A percentile compares a stretch with the other conserved stretches of the same genome.
Evolutionary conservation across 1,140 invertebrate species (phyloP).

Genomic region (Meloidogyne floridensis): DNA sequence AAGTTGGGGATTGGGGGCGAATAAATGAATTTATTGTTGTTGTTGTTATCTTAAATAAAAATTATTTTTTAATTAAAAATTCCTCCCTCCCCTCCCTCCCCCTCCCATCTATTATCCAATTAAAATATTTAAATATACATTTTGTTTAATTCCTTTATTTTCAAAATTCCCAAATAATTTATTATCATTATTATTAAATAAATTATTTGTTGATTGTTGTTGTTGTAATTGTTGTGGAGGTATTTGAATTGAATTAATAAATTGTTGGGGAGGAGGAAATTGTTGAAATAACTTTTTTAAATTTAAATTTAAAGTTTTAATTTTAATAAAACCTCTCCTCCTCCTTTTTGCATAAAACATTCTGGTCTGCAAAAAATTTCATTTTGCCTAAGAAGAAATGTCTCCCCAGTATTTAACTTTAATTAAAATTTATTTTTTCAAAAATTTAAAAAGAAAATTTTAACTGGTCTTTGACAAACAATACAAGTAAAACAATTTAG

Average conservation of each 20-base stretch:
- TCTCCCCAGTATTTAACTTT: conserved; percentile 29
- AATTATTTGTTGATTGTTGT: neutral
- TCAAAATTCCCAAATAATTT: conserved; percentile 7
- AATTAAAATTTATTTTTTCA: neutral
- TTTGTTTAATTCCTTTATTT: neutral
- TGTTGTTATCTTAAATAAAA: too few species aligned
- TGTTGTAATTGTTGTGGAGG: neutral
- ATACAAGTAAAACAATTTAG: conserved; percentile 32
- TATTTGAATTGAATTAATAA: neutral
- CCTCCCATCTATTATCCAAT: too few species aligned
- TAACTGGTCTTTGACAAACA: conserved; percentile 10
- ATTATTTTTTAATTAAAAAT: too few species aligned
- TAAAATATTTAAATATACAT: neutral
- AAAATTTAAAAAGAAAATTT: neutral
- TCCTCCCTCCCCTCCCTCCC: too few species aligned
- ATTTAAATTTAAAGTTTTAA: neutral
- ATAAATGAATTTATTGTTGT: neutral
- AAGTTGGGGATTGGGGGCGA: conserved; percentile 17
- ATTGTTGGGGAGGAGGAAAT: neutral
- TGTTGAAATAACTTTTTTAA: neutral
- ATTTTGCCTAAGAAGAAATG: conserved; percentile 15
- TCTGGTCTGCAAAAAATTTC: conserved; percentile 35
- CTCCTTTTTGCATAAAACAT: conserved; percentile 19
- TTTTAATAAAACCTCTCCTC: neutral
- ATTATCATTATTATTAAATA: neutral